Evolutionary conservation across 2,797 vertebrate genomes (phyloP).

Genomic region (Notolepis coatsorum): DNA sequence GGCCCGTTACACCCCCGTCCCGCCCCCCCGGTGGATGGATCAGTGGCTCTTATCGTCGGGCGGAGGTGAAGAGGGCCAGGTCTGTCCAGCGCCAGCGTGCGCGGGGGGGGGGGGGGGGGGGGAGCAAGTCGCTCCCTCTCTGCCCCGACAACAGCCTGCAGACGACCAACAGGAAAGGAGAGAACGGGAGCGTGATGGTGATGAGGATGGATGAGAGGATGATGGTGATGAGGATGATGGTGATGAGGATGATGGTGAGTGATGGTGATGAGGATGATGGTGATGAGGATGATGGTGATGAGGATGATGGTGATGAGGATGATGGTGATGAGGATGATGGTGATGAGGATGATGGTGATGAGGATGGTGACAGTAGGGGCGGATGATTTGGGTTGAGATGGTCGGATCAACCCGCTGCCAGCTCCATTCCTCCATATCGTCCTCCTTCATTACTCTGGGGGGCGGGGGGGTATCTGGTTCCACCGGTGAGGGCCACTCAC

Average conservation of each 20-base stretch:
- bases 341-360: conserved; percentile 27
- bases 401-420: conserved; percentile 45
- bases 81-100: conserved; percentile 39
- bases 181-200: conserved; percentile 37
- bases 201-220: not conserved
- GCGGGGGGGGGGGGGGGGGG: conserved; percentile 20
- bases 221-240: no score
- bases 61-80: conserved; percentile 53
- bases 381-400: conserved; percentile 42
- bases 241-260: conserved; percentile 10
- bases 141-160: conserved; percentile 62
- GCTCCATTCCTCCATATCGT: conserved; percentile 25
- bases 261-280: conserved; percentile 29
- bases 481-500: conserved; percentile 54
- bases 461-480: conserved; percentile 31
- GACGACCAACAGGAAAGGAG: conserved; percentile 21
- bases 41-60: conserved; percentile 58
- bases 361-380: not conserved
- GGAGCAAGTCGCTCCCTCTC: conserved; percentile 76
- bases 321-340: conserved; percentile 26
- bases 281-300: conserved; percentile 32
- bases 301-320: conserved; percentile 19
- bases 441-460: conserved; percentile 23
- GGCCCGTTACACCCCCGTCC: conserved; percentile 12
- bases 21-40: conserved; percentile 62